Conservation (phyloP, 2,113 vertebrate genomes). For the Leucosticte australis region DNA sequence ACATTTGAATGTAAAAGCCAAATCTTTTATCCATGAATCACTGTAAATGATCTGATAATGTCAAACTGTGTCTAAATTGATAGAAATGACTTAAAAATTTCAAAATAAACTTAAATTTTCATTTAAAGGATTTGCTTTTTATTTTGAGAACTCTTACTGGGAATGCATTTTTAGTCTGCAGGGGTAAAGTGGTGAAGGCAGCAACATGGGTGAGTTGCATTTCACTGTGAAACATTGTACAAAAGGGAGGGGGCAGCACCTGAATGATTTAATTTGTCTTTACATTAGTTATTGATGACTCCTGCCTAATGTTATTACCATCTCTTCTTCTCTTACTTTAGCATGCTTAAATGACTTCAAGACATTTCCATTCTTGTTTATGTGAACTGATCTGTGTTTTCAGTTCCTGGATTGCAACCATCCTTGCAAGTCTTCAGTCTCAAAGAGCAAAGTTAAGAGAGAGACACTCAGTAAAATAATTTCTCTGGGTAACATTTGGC, state of each 20-base stretch:
- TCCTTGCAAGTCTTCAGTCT: background rate
- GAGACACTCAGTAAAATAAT: background rate
- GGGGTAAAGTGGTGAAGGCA: background rate
- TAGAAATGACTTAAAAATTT: constrained; percentile 37
- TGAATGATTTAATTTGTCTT: background rate
- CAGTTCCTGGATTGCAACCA: background rate
- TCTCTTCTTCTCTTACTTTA: background rate
- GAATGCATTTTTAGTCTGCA: constrained; percentile 2
- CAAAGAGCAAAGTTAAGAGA: background rate
- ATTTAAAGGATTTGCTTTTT: constrained; percentile 56
- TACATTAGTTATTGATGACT: background rate
- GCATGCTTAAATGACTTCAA: background rate
- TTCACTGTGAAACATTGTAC: background rate
- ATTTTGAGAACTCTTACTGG: constrained; percentile 6
- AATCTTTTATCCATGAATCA: constrained; percentile 44
- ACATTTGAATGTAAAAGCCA: constrained; percentile 62
- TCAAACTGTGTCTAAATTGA: constrained; percentile 59
- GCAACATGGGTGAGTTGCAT: background rate
- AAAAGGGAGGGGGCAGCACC: background rate
- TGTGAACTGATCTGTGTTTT: background rate
- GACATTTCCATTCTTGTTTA: background rate
- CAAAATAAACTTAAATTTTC: constrained; percentile 68
- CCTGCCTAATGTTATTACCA: background rate
- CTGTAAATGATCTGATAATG: constrained; percentile 59
- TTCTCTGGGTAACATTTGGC: background rate